These are phyloP conservation scores for Hystrix brachyura DNA, from an alignment of 2,113 vertebrate genomes.

Conservation along the genomic window DNA sequence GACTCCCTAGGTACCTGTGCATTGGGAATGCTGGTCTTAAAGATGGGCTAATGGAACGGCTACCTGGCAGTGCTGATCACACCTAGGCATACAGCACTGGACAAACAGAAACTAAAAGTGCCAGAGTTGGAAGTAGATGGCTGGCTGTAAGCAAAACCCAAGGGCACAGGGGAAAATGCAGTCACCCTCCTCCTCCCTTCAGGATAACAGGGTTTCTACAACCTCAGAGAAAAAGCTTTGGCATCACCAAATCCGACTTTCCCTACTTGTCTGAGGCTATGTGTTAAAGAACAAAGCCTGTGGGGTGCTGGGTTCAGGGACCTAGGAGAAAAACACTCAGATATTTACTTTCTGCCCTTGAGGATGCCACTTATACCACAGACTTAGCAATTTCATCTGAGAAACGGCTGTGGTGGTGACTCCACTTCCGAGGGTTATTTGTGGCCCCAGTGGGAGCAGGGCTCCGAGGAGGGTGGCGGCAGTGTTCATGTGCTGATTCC, in stretches of 20 bases:
- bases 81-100: not conserved
- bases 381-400: not conserved
- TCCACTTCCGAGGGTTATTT: not conserved
- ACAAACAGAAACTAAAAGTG: not conserved
- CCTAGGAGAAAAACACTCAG: not conserved
- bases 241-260: not conserved
- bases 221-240: not conserved
- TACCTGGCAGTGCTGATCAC: not conserved
- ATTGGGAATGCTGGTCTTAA: not conserved
- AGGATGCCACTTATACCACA: not conserved
- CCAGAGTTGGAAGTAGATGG: not conserved
- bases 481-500: not conserved
- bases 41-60: conserved; percentile 17
- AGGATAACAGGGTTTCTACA: not conserved
- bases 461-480: not conserved
- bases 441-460: not conserved
- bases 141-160: conserved; percentile 4
- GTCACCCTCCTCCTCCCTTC: not conserved
- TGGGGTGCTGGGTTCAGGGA: not conserved
- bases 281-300: not conserved
- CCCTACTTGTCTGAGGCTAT: not conserved
- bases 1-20: conserved; percentile 38
- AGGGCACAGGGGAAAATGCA: not conserved
- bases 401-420: not conserved
- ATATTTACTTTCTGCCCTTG: not conserved